Evolutionary conservation across 2,888 invertebrate species (phyloP), one percentile per base, ranked within the genome.

Genomic region (Lypha dubia): DNA sequence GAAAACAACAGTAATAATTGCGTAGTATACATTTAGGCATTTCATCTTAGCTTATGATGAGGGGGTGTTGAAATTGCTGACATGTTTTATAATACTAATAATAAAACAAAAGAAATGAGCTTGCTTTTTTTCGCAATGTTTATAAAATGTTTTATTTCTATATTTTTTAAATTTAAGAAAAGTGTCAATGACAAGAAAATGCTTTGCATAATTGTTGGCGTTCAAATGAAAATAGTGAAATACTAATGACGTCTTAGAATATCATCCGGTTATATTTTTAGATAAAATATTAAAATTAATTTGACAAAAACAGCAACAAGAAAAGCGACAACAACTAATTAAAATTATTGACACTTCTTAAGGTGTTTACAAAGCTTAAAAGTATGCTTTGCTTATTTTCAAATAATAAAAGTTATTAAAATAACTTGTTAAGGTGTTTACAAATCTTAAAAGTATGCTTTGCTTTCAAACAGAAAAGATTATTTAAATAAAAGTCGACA

Each of bases 181-280:
- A 28, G 28, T 63, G 80, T 63, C 81, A 77, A 73, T 77, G 65
- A 46, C 71, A 77, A 56, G 22, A 56, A 51, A 51, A 44, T 22
- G 9, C 20, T 73, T 73, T 67, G 67, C 67, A 60, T 77, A 83
- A 67, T 77, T 77, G 67, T 83, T 53, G 70, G 82, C 58, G 77
- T 11, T 58, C 44, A 71, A 49, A 51, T 49, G 46, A 20, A 56
- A 68, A 22, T 44, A 51, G 15, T 20, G 28, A 44, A 56, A 65
- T 17, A 38, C 11, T 4, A 6, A 28, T 7, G 49, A 68, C 63
- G 46, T 70, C 22, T 58, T 46, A 63, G 53, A 17, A 68, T 38
- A 13, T 8, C 24, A 46, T 70, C 20, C 17, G 5, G 20, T 41
- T 51, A 41, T 73, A 65, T 51, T 51, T 63, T 15, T 24, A 68